Evolutionary conservation across 2,113 vertebrate species (phyloP).

Genomic region (Pituophis catenifer): DNA sequence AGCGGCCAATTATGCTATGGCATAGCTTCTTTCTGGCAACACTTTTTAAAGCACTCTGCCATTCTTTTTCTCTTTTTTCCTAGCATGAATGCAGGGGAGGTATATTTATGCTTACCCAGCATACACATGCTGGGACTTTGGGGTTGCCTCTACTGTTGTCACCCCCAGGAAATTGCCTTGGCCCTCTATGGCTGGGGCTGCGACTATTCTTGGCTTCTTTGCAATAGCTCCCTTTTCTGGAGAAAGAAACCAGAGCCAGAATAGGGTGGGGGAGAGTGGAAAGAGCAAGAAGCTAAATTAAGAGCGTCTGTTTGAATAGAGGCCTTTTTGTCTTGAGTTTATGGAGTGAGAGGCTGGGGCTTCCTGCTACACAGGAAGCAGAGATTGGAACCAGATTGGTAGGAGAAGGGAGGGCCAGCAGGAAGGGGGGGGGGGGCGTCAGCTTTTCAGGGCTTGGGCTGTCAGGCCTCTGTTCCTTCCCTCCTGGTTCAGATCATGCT

Average conservation of each 20-base stretch:
- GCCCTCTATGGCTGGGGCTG: slow-evolving; percentile 3
- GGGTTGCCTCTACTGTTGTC: not conserved
- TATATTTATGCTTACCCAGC: not conserved
- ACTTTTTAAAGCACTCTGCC: not conserved
- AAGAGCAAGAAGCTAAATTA: slow-evolving; percentile 57
- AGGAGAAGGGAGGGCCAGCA: slow-evolving; percentile 51
- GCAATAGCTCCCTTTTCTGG: not conserved
- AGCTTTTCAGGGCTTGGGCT: slow-evolving; percentile 25
- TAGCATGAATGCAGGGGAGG: not conserved
- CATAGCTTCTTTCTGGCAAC: not conserved
- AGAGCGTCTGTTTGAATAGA: slow-evolving; percentile 63
- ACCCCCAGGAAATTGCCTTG: not conserved
- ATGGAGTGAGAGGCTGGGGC: slow-evolving; percentile 75
- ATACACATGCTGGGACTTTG: not conserved
- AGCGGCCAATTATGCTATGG: not conserved
- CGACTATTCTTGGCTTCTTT: slow-evolving; percentile 15
- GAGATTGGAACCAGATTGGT: slow-evolving; percentile 83
- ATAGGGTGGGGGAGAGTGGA: slow-evolving; percentile 30
- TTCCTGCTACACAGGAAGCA: slow-evolving; percentile 83
- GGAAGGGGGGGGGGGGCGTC: slow-evolving; percentile 26
- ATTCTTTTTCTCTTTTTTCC: not conserved
- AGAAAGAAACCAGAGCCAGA: slow-evolving; percentile 24
- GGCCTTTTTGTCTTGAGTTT: slow-evolving; percentile 77
- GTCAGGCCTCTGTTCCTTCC: slow-evolving; percentile 2
- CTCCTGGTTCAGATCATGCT: slow-evolving; percentile 8